Evolutionary conservation across 2,888 invertebrate species (phyloP).

Genomic region (Latrodectus elegans): DNA sequence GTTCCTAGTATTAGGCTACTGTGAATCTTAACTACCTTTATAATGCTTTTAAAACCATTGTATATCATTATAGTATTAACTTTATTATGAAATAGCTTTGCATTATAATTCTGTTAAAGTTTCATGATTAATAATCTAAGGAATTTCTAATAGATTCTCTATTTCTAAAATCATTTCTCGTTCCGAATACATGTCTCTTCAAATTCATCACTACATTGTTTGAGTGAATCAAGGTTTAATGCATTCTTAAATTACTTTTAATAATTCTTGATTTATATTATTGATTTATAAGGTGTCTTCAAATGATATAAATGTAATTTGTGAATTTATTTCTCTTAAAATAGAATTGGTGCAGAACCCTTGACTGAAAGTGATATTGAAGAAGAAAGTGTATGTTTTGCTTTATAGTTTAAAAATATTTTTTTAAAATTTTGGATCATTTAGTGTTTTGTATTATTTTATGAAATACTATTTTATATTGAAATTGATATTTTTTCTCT

Average conservation of each 20-base stretch:
- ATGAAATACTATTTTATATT: background rate
- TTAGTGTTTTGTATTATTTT: background rate
- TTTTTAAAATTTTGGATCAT: background rate
- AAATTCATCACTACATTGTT: background rate
- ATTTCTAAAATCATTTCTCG: background rate
- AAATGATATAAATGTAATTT: background rate
- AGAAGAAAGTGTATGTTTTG: constrained; percentile 18
- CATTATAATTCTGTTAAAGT: no score
- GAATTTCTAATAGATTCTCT: constrained; percentile 6
- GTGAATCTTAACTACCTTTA: no score
- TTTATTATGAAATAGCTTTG: no score
- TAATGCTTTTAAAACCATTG: no score
- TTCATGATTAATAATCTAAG: no score
- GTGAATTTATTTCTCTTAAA: background rate
- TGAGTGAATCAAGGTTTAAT: background rate
- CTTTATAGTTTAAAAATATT: background rate
- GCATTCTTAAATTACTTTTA: background rate
- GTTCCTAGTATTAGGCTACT: no score
- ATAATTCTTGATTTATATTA: background rate
- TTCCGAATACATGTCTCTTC: background rate
- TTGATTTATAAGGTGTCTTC: background rate
- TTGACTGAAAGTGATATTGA: background rate
- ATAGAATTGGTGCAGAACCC: background rate
- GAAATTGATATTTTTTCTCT: background rate
- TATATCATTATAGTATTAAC: no score